A percentile compares a stretch with the other conserved stretches of the same genome.
These are phyloP conservation scores for Strix aluco DNA, from an alignment of 2,113 vertebrate genomes.

Conservation along the genomic window DNA sequence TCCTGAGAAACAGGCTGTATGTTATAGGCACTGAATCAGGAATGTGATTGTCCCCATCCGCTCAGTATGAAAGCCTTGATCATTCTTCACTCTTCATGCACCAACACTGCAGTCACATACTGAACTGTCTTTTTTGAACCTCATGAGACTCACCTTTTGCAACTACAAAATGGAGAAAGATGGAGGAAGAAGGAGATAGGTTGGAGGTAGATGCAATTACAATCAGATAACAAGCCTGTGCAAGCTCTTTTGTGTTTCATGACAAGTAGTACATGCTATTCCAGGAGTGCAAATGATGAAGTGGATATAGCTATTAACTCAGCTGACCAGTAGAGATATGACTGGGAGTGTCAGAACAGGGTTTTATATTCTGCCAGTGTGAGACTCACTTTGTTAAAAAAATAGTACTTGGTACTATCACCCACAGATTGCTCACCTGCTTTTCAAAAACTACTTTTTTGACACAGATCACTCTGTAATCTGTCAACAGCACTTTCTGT, in stretches of 20 bases:
- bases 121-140: rapidly evolving
- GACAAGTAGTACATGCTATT: background rate
- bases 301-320: background rate
- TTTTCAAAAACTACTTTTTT: background rate
- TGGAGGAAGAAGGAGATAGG: background rate
- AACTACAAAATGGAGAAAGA: background rate
- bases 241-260: background rate
- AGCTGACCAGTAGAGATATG: background rate
- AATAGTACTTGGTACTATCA: background rate
- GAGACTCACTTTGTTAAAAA: background rate
- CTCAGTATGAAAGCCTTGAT: background rate
- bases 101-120: rapidly evolving
- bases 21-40: background rate
- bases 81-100: background rate
- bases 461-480: background rate
- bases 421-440: background rate
- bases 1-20: background rate
- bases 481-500: background rate
- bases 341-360: background rate
- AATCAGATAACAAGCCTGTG: background rate
- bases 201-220: background rate
- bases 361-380: background rate
- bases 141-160: background rate
- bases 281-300: background rate
- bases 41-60: rapidly evolving